Base-by-base conservation (phyloP, 2,113 vertebrate species). In the Xerus inauris region DNA sequence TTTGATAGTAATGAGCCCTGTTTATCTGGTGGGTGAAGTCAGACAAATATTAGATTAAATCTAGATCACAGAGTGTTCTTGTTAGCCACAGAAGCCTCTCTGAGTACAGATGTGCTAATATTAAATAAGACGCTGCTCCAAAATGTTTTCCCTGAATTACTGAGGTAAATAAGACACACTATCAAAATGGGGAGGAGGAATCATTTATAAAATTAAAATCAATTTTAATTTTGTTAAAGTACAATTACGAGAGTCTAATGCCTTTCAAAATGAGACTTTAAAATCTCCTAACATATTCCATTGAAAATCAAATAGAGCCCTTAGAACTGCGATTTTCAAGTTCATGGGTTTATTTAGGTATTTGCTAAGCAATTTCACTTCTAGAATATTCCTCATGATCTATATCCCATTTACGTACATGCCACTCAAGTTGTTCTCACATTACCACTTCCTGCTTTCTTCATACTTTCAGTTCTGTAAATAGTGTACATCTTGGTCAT, bases 41-140 rank as follows among this genome's bases (percentile, higher is more conserved):
- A 73, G 35, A 94, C 82, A 96, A 65, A 92, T 96, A 98, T 96
- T 97, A 81, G 89, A 96, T 85, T 86, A 73, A 95, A 94, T 88
- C 83, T 42, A 49, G 91, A 94, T 96, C 96, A 97, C 85, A 94
- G 11, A 94, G 96, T 96, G 42, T 42, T 95, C 92, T 92, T 93
- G 38, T 87, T 87, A 90, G 94, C 69, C 38, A 19, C 54, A 49
- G 82, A 87, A 51, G 45, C 51, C 38, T 90, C 88, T 96, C 20
- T 96, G 83, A 67, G 69, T 94, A 81, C 49, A 92, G 80, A 96
- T 71, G 77, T 87, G 94, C 51, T 89, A 72, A 94, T 40, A 82
- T 24, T 94, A 95, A 93, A 89, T 13, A 96, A 81, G 96, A 83
- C 69, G 3, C 19, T 65, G n/a, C 22, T 91, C 35, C 32, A 72